These are phyloP conservation scores for Felis catus DNA, from an alignment of 2,113 vertebrate genomes.

Conservation along the genomic window DNA sequence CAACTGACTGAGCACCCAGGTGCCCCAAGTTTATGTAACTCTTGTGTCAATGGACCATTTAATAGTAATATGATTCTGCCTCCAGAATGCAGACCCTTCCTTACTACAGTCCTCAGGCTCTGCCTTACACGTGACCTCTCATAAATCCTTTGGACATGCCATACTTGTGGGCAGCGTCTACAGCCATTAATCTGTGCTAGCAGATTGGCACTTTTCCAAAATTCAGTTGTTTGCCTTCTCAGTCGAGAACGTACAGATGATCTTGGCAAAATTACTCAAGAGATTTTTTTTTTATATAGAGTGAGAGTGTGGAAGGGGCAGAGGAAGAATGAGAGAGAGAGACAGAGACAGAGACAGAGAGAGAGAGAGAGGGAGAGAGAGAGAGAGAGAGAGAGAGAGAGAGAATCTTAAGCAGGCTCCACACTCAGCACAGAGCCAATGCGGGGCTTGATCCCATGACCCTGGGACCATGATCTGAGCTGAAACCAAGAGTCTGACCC, in stretches of 20 bases:
- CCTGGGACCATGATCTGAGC: no score
- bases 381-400: no score
- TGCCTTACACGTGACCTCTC: neutral
- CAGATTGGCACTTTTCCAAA: neutral
- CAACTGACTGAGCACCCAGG: no score
- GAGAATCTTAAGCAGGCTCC: no score
- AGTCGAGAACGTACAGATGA: neutral
- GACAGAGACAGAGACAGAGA: no score
- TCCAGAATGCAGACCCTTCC: neutral
- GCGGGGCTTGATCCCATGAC: no score
- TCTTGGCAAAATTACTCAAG: conserved; percentile 14
- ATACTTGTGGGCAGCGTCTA: neutral
- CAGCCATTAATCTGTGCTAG: neutral
- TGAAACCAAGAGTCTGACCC: no score
- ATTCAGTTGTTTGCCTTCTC: neutral
- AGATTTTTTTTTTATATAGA: neutral
- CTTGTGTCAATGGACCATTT: neutral
- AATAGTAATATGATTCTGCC: neutral
- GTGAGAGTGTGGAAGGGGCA: no score
- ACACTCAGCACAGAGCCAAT: no score
- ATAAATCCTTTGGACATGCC: neutral
- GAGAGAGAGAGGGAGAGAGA: no score
- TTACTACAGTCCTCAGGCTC: neutral
- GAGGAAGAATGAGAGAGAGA: no score
- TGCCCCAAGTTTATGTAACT: neutral